Base-by-base conservation (phyloP, 2,888 invertebrate species). In the Chrysotoxum bicinctum region DNA sequence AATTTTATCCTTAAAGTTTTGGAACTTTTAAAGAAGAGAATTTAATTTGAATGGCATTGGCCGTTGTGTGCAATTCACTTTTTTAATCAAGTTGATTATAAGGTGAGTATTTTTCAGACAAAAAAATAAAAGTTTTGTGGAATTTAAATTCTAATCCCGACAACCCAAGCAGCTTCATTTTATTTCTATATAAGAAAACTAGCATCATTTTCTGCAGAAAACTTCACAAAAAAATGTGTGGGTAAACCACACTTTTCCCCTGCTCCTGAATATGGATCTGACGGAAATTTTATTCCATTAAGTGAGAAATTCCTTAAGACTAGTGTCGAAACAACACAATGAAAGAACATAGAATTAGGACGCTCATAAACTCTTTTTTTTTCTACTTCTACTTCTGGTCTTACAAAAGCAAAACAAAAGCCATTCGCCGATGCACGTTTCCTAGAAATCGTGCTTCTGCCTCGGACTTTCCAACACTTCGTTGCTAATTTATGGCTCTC, bases 401-500 rank as follows among this genome's bases (percentile, higher is more conserved):
- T 43, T 7, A 26, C 19, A 64, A 19, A 62, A 62, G 6, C 43
- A 62, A 62, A 62, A 45, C 62, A 62, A 37, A 64, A 45, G 64
- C 64, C 45, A 64, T 64, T 64, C 64, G 19, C 43, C 30, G 3
- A 64, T 64, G 45, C 64, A 64, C 64, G 64, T 64, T 30, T 45
- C 45, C 64, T 45, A 14, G 30, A 64, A 66, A n/a, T 66, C 50
- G 35, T 50, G 35, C 40, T 45, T 23, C 70, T 62, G 70, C 26
- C 66, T 16, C 37, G 35, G 48, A 74, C 78, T 77, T 54, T 62
- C 58, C n/a, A 58, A 66, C 64, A 79, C 64, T 75, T 70, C 35
- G 58, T 75, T 75, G 70, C 43, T 76, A 84, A 84, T 84, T 84
- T 84, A 84, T 84, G 45, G 84, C 30, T 70, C 30, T 70, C 79